Evolutionary conservation across 2,113 vertebrate genomes (phyloP).

Genomic region (Gadus macrocephalus): DNA sequence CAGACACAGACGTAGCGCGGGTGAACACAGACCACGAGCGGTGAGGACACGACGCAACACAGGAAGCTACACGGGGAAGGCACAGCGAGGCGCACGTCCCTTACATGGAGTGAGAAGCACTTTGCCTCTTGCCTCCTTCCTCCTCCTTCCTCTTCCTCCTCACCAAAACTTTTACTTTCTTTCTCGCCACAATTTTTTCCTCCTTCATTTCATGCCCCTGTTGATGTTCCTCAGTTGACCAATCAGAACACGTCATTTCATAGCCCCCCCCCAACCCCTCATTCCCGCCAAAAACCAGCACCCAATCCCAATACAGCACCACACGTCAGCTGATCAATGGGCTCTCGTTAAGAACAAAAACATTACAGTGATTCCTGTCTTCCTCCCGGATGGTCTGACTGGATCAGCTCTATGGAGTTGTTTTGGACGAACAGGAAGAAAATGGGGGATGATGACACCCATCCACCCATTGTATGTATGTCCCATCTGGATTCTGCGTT

Average conservation of each 20-base stretch:
- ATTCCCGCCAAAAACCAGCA: neutral
- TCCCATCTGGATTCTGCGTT: no score
- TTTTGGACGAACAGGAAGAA: no score
- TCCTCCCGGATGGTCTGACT: conserved; percentile 21
- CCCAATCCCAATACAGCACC: neutral
- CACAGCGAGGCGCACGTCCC: conserved; percentile 58
- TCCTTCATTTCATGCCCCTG: conserved; percentile 61
- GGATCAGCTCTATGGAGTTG: no score
- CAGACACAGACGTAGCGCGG: conserved; percentile 23
- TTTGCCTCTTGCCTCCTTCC: conserved; percentile 57
- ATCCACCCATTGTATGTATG: no score
- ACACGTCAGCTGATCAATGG: conserved; percentile 21
- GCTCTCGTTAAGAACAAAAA: neutral
- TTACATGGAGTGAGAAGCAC: conserved; percentile 72
- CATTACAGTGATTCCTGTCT: conserved; percentile 25
- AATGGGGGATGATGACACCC: no score
- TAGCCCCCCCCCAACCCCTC: conserved; percentile 11
- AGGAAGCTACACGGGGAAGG: conserved; percentile 15
- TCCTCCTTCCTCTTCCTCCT: conserved; percentile 40
- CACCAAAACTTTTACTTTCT: conserved; percentile 43
- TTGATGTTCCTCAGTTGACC: conserved; percentile 58
- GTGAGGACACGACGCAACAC: conserved; percentile 32
- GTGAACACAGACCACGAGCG: conserved; percentile 39
- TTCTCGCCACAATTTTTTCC: conserved; percentile 60
- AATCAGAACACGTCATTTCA: conserved; percentile 55